Conservation (phyloP, 2,888 invertebrate genomes). For the Apamea sordens region DNA sequence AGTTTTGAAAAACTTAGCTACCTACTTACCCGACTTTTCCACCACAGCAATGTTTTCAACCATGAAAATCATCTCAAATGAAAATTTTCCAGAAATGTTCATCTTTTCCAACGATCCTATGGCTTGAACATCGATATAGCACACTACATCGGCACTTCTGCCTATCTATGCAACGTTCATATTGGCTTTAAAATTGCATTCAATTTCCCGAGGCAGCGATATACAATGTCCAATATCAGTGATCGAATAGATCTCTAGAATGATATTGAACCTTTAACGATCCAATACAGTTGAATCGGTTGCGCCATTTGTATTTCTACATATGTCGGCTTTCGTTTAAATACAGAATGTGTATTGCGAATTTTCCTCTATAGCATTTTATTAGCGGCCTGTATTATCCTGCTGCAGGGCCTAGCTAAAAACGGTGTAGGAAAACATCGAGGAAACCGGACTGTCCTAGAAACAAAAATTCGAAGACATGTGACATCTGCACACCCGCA, state of each 20-base stretch:
- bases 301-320: background rate
- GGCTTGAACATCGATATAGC: background rate
- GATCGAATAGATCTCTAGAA: slow-evolving; percentile 21
- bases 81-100: background rate
- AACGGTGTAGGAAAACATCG: no score
- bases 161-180: slow-evolving; percentile 10
- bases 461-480: background rate
- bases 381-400: background rate
- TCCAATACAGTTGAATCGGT: background rate
- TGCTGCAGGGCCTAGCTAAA: background rate
- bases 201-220: slow-evolving; percentile 47
- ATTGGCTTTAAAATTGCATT: slow-evolving; percentile 52
- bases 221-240: slow-evolving; percentile 40
- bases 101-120: background rate
- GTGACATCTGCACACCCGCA: background rate
- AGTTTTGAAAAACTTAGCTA: background rate
- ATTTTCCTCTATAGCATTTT: background rate
- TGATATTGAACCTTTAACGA: slow-evolving; percentile 18
- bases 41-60: background rate
- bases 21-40: no score
- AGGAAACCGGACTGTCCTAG: background rate
- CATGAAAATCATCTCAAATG: background rate
- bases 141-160: slow-evolving; percentile 3
- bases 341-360: background rate
- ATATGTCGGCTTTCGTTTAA: background rate